Base-by-base conservation (phyloP, 2,113 vertebrate species). In the Hippopotamus amphibius region DNA sequence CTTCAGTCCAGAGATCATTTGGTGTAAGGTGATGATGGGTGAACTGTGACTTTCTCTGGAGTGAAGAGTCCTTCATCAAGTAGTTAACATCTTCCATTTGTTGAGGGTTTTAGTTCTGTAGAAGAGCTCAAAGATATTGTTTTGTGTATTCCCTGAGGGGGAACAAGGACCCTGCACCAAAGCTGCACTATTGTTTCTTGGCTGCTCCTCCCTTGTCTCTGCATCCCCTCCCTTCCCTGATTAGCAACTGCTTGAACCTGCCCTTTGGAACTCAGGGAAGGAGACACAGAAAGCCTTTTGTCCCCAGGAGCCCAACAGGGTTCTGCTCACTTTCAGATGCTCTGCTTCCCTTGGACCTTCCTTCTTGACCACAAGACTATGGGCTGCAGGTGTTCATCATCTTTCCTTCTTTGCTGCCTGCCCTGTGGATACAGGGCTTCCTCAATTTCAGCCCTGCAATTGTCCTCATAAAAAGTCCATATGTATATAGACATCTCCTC, bases 391-490 rank as follows among this genome's bases (percentile, higher is more conserved):
- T 41, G 6, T n/a, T 81, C 4, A 6, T 33, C 19, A 1, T 61
- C 19, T 43, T 59, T 24, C 66, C 22, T 48, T 77, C 28, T 26
- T 76, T 48, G 43, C 46, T 57, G 63, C 26, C 46, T 46, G 53
- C 37, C 50, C 24, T 41, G 50, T 48, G 41, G n/a, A 57, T n/a
- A 5, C 6, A 26, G 57, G 22, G 30, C 6, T 6, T 89, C n/a
- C 77, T 65, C 72, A 30, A 48, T 7, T 17, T 6, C 22, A 65
- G 8, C 5, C 21, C 5, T 2, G 3, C n/a, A 2, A 0, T 30
- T 10, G 12, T 12, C 24, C 4, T 65, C 3, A 16, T 28, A 57
- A 26, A 46, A 93, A 85, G 28, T 11, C 59, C 43, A 24, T 12
- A 10, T 28, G 22, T 10, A 4, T 5, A 7, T 50, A 14, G 68